Evolutionary conservation across 92 coral and sea anemone genomes (phyloP).

Genomic region (Porites divaricata): DNA sequence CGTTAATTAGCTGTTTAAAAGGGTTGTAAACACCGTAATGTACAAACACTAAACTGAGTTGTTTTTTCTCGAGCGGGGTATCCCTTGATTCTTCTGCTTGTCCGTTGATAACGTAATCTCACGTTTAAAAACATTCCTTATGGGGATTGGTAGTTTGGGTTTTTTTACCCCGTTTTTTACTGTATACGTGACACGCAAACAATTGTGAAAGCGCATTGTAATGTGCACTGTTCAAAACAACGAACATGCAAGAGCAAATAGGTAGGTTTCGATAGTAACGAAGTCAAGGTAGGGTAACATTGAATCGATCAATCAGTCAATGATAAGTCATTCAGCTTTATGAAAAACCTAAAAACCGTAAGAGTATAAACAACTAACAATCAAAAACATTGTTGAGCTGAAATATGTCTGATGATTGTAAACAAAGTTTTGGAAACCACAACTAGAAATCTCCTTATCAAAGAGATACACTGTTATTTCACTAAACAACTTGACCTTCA

Average conservation of each 20-base stretch:
- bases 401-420: not conserved
- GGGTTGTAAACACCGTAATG: not conserved
- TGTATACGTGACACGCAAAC: constrained; percentile 10
- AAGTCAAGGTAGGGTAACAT: not conserved
- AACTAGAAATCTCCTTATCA: too few relatives aligned
- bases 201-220: not conserved
- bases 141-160: too few relatives aligned
- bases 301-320: not conserved
- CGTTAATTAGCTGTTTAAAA: not conserved
- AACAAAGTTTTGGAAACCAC: not conserved
- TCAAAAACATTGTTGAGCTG: not conserved
- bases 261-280: constrained; percentile 3
- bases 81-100: too few relatives aligned
- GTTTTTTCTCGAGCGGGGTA: too few relatives aligned
- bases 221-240: constrained; percentile 10
- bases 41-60: too few relatives aligned
- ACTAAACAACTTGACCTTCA: not conserved
- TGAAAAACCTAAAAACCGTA: not conserved
- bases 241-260: constrained; percentile 1
- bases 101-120: not conserved
- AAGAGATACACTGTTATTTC: not conserved
- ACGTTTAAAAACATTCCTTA: too few relatives aligned
- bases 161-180: too few relatives aligned
- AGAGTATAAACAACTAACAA: not conserved
- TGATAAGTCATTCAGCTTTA: not conserved